Conservation (phyloP, 2,888 invertebrate species). For the Mythimna vitellina region DNA sequence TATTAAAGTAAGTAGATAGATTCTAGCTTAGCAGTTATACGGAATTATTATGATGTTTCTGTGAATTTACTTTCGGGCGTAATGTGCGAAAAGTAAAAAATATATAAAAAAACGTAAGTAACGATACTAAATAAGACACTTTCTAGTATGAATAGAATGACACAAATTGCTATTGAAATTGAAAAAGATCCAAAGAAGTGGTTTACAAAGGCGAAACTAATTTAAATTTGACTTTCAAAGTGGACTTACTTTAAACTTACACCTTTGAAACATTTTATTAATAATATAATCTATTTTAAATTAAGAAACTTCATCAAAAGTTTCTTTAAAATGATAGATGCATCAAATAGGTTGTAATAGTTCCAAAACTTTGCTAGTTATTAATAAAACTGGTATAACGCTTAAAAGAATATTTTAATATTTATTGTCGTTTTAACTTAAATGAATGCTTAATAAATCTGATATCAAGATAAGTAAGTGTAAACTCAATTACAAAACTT, state of each 20-base stretch:
- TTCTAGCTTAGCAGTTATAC: no score
- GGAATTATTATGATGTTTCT: background rate
- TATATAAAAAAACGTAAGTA: background rate
- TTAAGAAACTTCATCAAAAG: constrained; percentile 32
- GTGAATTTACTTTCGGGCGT: no score
- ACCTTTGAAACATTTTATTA: background rate
- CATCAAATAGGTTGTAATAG: constrained; percentile 15
- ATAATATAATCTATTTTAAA: constrained; percentile 2
- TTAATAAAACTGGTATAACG: constrained; percentile 7
- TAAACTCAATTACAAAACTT: constrained; percentile 20
- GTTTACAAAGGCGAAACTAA: constrained; percentile 3
- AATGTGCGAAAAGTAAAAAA: background rate
- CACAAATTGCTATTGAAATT: background rate
- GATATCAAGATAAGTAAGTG: constrained; percentile 12
- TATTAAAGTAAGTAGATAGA: background rate
- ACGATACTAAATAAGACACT: background rate
- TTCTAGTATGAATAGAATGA: background rate
- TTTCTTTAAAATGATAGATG: constrained; percentile 9
- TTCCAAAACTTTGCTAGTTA: constrained; percentile 2
- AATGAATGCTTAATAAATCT: constrained; percentile 28
- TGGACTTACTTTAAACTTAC: background rate
- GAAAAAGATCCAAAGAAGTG: constrained; percentile 1
- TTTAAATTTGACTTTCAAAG: constrained; percentile 32
- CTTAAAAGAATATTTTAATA: constrained; percentile 1
- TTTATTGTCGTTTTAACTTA: background rate